These are phyloP conservation scores for Solea senegalensis DNA, from an alignment of 2,113 vertebrate genomes.

Conservation along the genomic window DNA sequence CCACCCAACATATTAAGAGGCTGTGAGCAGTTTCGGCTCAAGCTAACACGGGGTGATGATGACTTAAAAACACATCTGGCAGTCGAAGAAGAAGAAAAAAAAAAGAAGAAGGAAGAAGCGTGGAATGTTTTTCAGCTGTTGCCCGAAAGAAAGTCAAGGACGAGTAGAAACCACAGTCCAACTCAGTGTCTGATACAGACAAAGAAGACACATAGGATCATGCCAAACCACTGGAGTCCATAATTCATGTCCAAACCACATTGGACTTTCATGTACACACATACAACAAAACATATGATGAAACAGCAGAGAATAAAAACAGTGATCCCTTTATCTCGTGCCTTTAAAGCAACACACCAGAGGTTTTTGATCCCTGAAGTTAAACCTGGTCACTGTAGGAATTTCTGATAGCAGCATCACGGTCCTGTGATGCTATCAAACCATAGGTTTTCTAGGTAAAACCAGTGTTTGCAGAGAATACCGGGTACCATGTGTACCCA, in stretches of 20 bases:
- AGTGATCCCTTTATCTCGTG: background rate
- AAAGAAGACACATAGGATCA: slow-evolving; percentile 8
- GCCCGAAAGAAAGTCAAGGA: slow-evolving; percentile 7
- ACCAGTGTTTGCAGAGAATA: too few species aligned
- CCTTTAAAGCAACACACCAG: slow-evolving; percentile 2
- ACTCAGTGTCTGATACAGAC: slow-evolving; percentile 3
- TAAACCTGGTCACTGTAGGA: too few species aligned
- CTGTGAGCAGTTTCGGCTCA: slow-evolving; percentile 26
- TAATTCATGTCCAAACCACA: slow-evolving; percentile 34
- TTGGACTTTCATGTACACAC: slow-evolving; percentile 3
- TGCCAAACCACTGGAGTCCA: slow-evolving; percentile 34
- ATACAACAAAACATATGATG: slow-evolving; percentile 11
- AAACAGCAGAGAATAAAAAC: background rate
- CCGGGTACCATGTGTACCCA: too few species aligned
- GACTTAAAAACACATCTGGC: slow-evolving; percentile 49
- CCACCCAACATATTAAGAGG: slow-evolving; percentile 34
- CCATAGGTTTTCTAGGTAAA: too few species aligned
- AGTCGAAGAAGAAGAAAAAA: slow-evolving; percentile 8
- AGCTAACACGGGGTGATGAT: slow-evolving; percentile 27
- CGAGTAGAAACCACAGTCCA: slow-evolving; percentile 18
- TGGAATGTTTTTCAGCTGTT: slow-evolving; percentile 20
- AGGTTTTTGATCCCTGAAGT: too few species aligned
- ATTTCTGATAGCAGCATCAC: too few species aligned
- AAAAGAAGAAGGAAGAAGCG: background rate
- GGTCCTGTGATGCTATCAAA: too few species aligned